These are phyloP conservation scores for Morphnarchus princeps DNA, from an alignment of 2,113 vertebrate genomes.

Conservation along the genomic window DNA sequence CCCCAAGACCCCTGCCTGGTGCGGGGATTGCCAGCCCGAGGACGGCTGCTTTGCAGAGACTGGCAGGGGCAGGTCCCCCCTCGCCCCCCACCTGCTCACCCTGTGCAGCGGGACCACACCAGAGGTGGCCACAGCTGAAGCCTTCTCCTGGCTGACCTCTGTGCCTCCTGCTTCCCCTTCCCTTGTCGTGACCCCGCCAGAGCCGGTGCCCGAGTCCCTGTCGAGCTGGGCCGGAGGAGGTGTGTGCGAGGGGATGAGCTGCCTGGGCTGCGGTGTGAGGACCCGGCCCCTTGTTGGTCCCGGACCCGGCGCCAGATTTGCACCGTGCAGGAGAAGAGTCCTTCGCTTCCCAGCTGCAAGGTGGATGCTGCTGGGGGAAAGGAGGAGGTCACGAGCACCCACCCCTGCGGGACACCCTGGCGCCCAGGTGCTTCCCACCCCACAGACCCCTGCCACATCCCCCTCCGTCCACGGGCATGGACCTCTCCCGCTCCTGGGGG, in stretches of 20 bases:
- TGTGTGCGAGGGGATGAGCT: neutral
- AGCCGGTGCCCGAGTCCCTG: neutral
- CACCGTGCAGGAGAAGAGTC: neutral
- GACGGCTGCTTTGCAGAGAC: neutral
- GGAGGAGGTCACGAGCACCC: neutral
- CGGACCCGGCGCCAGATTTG: accelerated
- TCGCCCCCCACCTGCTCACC: neutral
- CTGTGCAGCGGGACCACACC: neutral
- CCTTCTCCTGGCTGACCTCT: neutral
- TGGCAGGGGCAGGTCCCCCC: neutral
- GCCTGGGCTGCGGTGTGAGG: neutral
- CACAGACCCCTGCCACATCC: neutral
- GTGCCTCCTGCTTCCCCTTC: neutral
- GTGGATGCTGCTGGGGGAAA: neutral
- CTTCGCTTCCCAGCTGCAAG: neutral
- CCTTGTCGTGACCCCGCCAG: neutral
- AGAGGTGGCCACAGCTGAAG: neutral
- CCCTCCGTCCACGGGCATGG: neutral
- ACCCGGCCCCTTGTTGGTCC: neutral
- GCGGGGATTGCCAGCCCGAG: accelerated
- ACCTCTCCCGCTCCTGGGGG: neutral
- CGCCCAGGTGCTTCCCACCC: neutral
- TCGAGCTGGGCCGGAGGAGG: accelerated
- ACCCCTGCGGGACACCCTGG: neutral
- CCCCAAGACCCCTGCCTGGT: no score